Evolutionary conservation across 1,140 invertebrate genomes (phyloP).

Genomic region (Gonioctena quinquepunctata): DNA sequence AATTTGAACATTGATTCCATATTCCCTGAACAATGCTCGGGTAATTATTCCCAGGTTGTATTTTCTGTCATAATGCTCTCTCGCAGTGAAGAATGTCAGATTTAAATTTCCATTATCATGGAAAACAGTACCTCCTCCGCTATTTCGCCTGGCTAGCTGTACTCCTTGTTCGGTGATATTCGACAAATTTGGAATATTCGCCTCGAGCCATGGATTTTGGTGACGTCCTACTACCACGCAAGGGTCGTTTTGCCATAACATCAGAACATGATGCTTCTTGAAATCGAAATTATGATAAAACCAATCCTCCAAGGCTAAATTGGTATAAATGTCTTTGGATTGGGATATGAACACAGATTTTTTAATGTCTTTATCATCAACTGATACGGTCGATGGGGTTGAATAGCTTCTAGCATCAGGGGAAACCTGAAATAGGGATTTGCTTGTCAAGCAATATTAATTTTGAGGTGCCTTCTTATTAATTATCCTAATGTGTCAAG

Average conservation of each 20-base stretch:
- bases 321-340: constrained; percentile 86
- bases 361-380: constrained; percentile 39
- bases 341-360: constrained; percentile 92
- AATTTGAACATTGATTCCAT: constrained; percentile 74
- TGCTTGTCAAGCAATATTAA: constrained; percentile 17
- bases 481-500: constrained; percentile 27
- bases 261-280: constrained; percentile 76
- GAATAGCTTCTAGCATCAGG: constrained; percentile 22
- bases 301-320: constrained; percentile 94
- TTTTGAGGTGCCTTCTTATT: constrained; percentile 37
- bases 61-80: constrained; percentile 77
- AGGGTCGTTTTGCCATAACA: constrained; percentile 91
- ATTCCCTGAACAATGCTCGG: constrained; percentile 76
- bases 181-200: constrained; percentile 66
- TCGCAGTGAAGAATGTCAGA: constrained; percentile 84
- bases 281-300: constrained; percentile 86
- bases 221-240: constrained; percentile 94
- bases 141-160: constrained; percentile 81
- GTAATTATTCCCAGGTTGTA: constrained; percentile 86
- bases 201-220: constrained; percentile 96
- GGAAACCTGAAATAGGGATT: constrained; percentile 22
- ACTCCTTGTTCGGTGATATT: constrained; percentile 66
- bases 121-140: constrained; percentile 96
- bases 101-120: constrained; percentile 95
- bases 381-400: neutral